phyloP scores from a whole-genome alignment of 1,140 invertebrate species.

The Saxidomus purpurata region DNA sequence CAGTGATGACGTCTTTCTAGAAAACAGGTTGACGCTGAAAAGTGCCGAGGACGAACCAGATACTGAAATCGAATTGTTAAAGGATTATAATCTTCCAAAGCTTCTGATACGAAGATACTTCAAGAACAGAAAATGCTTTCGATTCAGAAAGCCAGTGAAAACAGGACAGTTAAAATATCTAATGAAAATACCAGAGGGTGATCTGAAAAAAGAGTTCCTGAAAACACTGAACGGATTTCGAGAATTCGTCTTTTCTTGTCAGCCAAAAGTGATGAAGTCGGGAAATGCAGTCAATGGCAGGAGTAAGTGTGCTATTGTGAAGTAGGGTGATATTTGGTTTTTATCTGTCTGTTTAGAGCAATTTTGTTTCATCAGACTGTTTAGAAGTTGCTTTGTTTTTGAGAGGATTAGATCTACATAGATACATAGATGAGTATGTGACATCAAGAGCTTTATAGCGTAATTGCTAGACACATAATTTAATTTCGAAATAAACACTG shows the following conservation, averaged over 20 bases:
- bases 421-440: no score
- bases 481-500: no score
- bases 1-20: background rate
- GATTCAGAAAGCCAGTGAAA: background rate
- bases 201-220: background rate
- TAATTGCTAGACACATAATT: no score
- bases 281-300: no score
- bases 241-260: background rate
- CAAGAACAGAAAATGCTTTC: background rate
- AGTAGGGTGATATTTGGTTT: no score
- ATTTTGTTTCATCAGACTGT: no score
- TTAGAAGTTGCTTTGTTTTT: no score
- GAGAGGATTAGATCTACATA: no score
- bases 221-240: background rate
- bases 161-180: background rate
- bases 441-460: no score
- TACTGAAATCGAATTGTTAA: background rate
- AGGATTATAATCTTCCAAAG: background rate
- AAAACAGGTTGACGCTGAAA: background rate
- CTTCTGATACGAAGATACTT: conserved; percentile 5
- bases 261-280: no score
- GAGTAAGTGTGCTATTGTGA: no score
- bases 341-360: no score
- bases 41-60: background rate
- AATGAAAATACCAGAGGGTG: background rate